These are phyloP conservation scores for Mellilla xanthometata DNA, from an alignment of 2,888 invertebrate species.

Conservation along the genomic window DNA sequence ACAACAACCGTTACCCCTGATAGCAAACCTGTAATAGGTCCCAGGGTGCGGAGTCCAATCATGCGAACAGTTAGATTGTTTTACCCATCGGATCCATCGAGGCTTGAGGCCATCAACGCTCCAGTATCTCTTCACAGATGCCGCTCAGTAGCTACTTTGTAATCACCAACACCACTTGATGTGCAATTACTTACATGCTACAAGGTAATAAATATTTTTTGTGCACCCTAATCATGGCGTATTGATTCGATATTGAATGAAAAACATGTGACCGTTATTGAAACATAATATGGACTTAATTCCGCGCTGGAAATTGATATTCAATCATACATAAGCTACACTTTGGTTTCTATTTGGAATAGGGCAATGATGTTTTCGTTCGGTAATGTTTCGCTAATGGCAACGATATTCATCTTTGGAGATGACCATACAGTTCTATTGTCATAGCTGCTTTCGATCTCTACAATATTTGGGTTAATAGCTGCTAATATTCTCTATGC, in stretches of 20 bases:
- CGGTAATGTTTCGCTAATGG: conserved; percentile 12
- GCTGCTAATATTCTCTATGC: conserved; percentile 15
- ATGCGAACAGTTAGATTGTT: conserved; percentile 61
- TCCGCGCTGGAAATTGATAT: conserved; percentile 13
- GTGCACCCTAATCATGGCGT: conserved; percentile 25
- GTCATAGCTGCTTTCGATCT: conserved; percentile 14
- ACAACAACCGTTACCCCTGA: conserved; percentile 64
- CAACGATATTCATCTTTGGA: conserved; percentile 12
- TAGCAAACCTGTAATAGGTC: conserved; percentile 60
- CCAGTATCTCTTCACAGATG: conserved; percentile 9
- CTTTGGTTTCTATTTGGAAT: conserved; percentile 18
- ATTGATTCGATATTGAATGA: conserved; percentile 31
- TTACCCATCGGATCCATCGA: conserved; percentile 38
- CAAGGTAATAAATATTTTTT: conserved; percentile 32
- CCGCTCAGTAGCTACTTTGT: conserved; percentile 23
- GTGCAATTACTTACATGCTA: conserved; percentile 30
- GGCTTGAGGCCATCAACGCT: conserved; percentile 20
- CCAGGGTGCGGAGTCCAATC: conserved; percentile 54
- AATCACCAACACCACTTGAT: conserved; percentile 19
- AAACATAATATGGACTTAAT: conserved; percentile 12
- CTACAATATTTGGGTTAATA: conserved; percentile 18
- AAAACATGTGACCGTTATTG: conserved; percentile 30
- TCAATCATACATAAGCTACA: conserved; percentile 11
- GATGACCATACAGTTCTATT: conserved; percentile 17
- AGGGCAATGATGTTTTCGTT: conserved; percentile 8